Conservation (phyloP, 2,797 vertebrate genomes). For the Phrynocephalus vlangalii region DNA sequence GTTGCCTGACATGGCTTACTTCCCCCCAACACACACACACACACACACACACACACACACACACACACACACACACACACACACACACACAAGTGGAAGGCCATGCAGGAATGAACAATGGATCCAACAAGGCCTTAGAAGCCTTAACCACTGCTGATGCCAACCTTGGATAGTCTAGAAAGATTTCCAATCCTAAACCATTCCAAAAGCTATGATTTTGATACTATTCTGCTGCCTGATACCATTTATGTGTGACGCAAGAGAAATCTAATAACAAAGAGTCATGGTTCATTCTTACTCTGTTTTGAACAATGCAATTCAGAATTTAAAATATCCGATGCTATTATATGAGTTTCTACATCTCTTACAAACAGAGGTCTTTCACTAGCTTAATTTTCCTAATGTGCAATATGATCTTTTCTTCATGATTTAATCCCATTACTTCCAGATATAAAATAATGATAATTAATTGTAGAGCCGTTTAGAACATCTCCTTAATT, state of each 20-base stretch:
- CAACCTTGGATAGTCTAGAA: background rate
- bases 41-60: too few relatives aligned
- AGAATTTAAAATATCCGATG: background rate
- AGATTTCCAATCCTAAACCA: background rate
- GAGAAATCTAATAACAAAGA: background rate
- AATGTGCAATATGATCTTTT: background rate
- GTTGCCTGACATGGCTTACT: background rate
- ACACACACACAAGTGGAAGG: background rate
- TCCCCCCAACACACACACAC: too few relatives aligned
- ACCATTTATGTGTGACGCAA: background rate
- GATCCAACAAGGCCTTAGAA: background rate
- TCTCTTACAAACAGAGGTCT: conserved; percentile 17
- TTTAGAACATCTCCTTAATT: conserved; percentile 34
- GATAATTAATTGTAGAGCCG: conserved; percentile 31
- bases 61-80: too few relatives aligned
- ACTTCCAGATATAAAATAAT: conserved; percentile 37
- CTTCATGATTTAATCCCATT: conserved; percentile 45
- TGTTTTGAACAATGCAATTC: background rate
- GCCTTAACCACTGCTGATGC: background rate
- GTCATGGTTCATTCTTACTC: background rate
- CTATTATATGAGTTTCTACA: background rate
- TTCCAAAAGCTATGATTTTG: background rate
- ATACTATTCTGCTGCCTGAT: background rate
- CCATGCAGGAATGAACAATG: background rate
- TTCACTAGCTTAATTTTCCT: conserved; percentile 19